A percentile compares a stretch with the other conserved stretches of the same genome.
Conservation (phyloP, 2,888 invertebrate genomes). For the Phalera bucephala region DNA sequence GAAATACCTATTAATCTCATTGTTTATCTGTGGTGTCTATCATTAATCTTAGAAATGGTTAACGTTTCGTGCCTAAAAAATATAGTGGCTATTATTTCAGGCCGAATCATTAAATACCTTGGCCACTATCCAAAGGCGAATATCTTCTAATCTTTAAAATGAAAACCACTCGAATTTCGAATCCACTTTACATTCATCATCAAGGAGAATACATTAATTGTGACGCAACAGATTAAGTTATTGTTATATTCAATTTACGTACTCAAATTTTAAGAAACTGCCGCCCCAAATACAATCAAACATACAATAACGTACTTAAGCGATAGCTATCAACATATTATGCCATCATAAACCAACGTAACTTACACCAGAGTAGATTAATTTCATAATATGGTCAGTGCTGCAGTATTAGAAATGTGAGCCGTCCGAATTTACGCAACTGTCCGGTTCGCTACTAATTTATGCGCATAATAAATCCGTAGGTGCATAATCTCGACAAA, state of each 20-base stretch:
- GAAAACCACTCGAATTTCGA: conserved; percentile 8
- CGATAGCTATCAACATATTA: conserved; percentile 16
- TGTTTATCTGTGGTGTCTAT: background rate
- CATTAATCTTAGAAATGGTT: background rate
- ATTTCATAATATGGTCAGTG: conserved; percentile 27
- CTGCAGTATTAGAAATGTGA: conserved; percentile 24
- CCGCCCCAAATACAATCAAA: conserved; percentile 6
- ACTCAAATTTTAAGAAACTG: conserved; percentile 9
- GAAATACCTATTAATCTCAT: background rate
- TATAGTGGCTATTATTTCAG: background rate
- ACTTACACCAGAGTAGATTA: conserved; percentile 21
- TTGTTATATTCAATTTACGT: background rate
- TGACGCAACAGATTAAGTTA: conserved; percentile 1
- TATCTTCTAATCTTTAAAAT: conserved; percentile 4
- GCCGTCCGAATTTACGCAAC: conserved; percentile 22
- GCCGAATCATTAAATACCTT: conserved; percentile 3
- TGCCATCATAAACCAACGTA: conserved; percentile 19
- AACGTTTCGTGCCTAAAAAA: background rate
- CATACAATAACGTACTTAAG: conserved; percentile 3
- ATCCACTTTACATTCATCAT: conserved; percentile 6
- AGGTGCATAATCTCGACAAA: background rate
- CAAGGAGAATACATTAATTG: background rate
- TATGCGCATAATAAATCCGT: conserved; percentile 4
- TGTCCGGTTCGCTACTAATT: background rate
- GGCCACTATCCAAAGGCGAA: conserved; percentile 11